A percentile compares a stretch with the other conserved stretches of the same genome.
Evolutionary conservation across 2,797 vertebrate genomes (phyloP).

Genomic region (Amblyopsis hoosieri): DNA sequence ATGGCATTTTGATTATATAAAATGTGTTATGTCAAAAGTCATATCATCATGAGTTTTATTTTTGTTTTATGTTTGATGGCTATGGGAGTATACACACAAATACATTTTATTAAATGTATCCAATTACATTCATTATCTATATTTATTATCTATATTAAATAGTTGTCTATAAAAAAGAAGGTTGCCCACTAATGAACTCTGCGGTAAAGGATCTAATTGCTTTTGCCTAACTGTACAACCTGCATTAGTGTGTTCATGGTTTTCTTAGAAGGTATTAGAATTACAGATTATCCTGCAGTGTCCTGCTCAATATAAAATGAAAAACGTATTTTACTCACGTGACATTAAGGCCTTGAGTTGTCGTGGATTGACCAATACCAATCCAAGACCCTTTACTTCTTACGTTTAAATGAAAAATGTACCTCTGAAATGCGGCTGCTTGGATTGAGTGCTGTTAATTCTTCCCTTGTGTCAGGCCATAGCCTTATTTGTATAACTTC

Average conservation of each 20-base stretch:
- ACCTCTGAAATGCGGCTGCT: slow-evolving; percentile 1
- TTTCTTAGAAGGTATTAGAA: not conserved
- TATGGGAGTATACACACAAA: too few species aligned
- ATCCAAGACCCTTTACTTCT: not conserved
- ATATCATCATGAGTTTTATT: not conserved
- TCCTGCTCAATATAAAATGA: not conserved
- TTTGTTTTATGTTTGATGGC: not conserved
- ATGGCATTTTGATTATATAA: not conserved
- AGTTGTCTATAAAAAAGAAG: too few species aligned
- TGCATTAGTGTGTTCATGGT: too few species aligned
- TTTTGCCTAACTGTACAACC: too few species aligned
- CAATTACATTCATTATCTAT: too few species aligned
- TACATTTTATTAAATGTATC: too few species aligned
- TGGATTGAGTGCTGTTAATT: slow-evolving; percentile 25
- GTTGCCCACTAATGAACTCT: too few species aligned
- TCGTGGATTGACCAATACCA: not conserved
- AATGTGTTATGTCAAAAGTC: not conserved
- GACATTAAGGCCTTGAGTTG: not conserved
- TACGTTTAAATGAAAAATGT: slow-evolving; percentile 14
- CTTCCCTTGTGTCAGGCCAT: slow-evolving; percentile 7
- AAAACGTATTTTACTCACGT: not conserved
- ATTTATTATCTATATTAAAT: too few species aligned
- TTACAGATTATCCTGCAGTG: not conserved
- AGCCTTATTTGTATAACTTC: slow-evolving; percentile 23
- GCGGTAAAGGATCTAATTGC: too few species aligned